Base-by-base conservation (phyloP, 2,113 vertebrate genomes). In the Orcinus orca region DNA sequence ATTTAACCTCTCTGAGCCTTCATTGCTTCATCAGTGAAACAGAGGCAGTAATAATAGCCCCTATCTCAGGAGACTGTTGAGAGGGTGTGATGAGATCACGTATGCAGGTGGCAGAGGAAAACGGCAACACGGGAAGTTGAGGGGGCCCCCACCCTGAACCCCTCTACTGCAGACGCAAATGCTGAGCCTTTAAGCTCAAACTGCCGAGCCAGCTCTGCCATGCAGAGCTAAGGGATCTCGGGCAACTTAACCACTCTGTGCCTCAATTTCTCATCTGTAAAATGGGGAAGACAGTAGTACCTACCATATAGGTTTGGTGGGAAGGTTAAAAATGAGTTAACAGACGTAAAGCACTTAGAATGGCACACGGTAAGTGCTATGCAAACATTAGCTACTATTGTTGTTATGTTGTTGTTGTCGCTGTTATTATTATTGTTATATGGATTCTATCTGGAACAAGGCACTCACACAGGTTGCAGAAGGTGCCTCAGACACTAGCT, bases 1-100 rank as follows among this genome's bases (percentile, higher is more conserved):
- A 25, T 82, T 90, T 93, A 93, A 95, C 88, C 71, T 67, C 74
- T 20, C 25, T 20, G 36, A 38, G 88, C 29, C 50, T 44, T 41
- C 74, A 33, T 44, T 26, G 33, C 70, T 71, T 70, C 90, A 36
- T 85, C 76, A 36, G 62, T 31, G 74, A 58, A 55, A 21, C 68
- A 60, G n/a, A 53, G 74, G 62, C 31, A 14, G 26, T 38, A n/a
- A 80, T 85, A n/a, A 91, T 1, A 14, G 90, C 29, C 10, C 83
- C 83, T 29, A 0, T 63, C 71, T 68, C 60, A 1, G 85, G 89
- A 65, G 68, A 38, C 50, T 0, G 2, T 3, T 11, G 80, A 93
- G 94, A 76, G 76, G 33, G 1, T 58, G 31, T 11, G 29, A 36
- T 62, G 65, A 87, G 76, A 62, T 31, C 14, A 5, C 1, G 1